These are phyloP conservation scores for Temnothorax nylanderi DNA, from an alignment of 1,140 invertebrate genomes.

Conservation along the genomic window DNA sequence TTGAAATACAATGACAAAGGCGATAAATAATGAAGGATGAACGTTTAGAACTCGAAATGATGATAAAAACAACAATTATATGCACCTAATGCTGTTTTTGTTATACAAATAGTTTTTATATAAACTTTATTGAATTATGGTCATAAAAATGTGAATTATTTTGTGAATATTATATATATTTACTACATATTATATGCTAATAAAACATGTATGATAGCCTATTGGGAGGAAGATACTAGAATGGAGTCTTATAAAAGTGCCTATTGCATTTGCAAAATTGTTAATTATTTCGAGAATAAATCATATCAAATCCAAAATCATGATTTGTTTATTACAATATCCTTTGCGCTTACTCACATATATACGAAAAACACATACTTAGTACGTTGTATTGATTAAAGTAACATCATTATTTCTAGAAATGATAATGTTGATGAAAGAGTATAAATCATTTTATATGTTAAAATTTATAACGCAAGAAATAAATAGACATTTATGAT, in stretches of 20 bases:
- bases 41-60: conserved; percentile 64
- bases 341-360: neutral
- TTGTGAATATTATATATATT: conserved; percentile 84
- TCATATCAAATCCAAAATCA: conserved; percentile 71
- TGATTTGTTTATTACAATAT: neutral
- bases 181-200: conserved; percentile 78
- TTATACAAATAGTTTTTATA: conserved; percentile 82
- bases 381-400: neutral
- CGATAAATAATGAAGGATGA: conserved; percentile 47
- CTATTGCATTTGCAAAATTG: conserved; percentile 76
- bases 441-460: neutral
- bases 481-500: neutral
- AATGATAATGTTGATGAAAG: neutral
- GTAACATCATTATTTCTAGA: neutral
- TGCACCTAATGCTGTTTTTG: conserved; percentile 78
- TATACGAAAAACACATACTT: neutral
- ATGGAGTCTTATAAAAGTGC: conserved; percentile 5
- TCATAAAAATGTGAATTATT: conserved; percentile 65
- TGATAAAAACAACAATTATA: conserved; percentile 69
- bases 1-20: conserved; percentile 45
- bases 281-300: conserved; percentile 84
- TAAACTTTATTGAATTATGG: conserved; percentile 81
- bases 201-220: conserved; percentile 24
- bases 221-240: conserved; percentile 18
- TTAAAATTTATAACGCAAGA: neutral